Conservation (phyloP, 2,888 invertebrate genomes). For the Bhutanitis thaidina region DNA sequence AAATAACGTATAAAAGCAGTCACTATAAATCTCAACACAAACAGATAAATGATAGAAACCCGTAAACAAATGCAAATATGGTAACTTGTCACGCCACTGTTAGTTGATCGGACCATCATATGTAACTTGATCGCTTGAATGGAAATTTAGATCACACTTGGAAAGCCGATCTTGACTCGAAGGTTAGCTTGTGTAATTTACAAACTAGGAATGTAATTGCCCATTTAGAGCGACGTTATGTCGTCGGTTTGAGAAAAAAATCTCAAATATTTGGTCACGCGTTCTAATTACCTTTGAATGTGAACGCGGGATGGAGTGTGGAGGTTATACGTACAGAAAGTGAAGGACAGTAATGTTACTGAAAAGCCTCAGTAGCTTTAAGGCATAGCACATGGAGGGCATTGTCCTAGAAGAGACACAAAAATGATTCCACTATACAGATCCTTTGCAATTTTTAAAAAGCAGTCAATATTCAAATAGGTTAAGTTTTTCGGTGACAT, state of each 20-base stretch:
- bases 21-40: constrained; percentile 3
- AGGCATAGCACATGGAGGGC: too few relatives aligned
- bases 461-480: too few relatives aligned
- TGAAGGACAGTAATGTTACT: background rate
- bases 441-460: too few relatives aligned
- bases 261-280: constrained; percentile 2
- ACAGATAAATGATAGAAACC: constrained; percentile 41
- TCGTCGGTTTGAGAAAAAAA: constrained; percentile 7
- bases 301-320: too few relatives aligned
- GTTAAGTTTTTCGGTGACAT: too few relatives aligned
- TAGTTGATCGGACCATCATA: constrained; percentile 32
- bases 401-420: too few relatives aligned
- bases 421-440: too few relatives aligned
- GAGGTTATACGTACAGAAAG: background rate
- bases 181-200: constrained; percentile 34
- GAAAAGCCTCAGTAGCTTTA: too few relatives aligned
- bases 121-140: constrained; percentile 29
- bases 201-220: constrained; percentile 21
- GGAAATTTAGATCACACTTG: constrained; percentile 39
- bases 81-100: constrained; percentile 34
- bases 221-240: constrained; percentile 19
- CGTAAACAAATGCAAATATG: constrained; percentile 35
- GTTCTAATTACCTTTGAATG: constrained; percentile 9
- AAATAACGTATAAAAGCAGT: background rate
- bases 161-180: constrained; percentile 33